Evolutionary conservation across 1,140 invertebrate species (phyloP), one percentile per base, ranked within the genome.

Genomic region (Paraescarpia echinospica): DNA sequence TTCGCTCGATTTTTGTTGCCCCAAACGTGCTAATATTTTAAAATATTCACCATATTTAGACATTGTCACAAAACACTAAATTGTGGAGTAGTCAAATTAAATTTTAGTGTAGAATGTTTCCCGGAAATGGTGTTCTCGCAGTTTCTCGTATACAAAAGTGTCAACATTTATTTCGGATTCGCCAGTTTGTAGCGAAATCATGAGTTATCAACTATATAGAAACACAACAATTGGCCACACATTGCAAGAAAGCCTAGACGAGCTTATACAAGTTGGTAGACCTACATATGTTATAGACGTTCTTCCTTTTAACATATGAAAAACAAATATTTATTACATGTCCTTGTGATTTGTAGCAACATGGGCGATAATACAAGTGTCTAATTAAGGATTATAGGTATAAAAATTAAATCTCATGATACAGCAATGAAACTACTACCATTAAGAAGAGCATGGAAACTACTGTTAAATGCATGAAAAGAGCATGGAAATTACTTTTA

Each of bases 31-130:
- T 33, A 92, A 92, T 35, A 18, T 92, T 91, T 34, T 48, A 91
- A 92, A 35, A 91, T 93, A 94, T 94, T 89, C 31, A 89, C 33
- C 34, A 33, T 35, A 5, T 18, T 9, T 34, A 93, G 92, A 88
- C 89, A 34, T 41, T 35, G 33, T 93, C 9, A 91, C 33, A 98
- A 98, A 98, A 97, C 98, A 94, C 51, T 51, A 92, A 48, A 88
- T 51, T 51, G 34, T 34, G 35, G 33, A 89, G n/a, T 33, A 35
- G 14, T 35, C 18, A 88, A 34, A 88, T 91, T 9, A 35, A 91
- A 35, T 34, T 34, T 34, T 35, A 91, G 12, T 31, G 9, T 48
- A 48, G 91, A n/a, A 59, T 59, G 59, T 33, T 34, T 9, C 33
- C 12, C 12, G 41, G n/a, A 33, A 48, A 33, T 34, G 1, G 35